Conservation (phyloP, 1,140 invertebrate species). For the Panagrolaimus sp. region DNA sequence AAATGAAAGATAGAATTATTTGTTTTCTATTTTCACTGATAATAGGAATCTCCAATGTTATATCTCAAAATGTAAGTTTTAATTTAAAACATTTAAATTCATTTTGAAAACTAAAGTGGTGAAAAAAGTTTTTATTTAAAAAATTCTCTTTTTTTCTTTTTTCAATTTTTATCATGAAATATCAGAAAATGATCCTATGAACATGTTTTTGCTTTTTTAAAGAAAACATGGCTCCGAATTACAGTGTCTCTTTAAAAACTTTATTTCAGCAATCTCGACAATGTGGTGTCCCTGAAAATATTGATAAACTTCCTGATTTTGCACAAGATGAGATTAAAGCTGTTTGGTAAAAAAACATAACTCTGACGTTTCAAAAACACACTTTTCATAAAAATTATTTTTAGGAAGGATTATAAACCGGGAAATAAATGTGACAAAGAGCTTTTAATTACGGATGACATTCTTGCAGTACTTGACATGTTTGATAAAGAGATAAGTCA, state of each 20-base stretch:
- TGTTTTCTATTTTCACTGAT: no score
- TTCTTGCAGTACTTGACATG: conserved; percentile 50
- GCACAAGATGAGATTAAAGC: conserved; percentile 49
- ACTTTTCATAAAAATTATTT: not conserved
- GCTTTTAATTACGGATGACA: conserved; percentile 49
- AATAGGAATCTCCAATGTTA: no score
- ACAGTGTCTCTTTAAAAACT: no score
- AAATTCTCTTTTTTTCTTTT: not conserved
- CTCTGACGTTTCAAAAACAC: no score
- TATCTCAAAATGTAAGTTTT: no score
- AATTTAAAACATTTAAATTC: no score
- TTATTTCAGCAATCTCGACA: conserved; percentile 23
- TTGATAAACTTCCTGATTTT: conserved; percentile 45
- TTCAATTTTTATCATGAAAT: not conserved
- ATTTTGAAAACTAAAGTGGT: no score
- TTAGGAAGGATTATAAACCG: conserved; percentile 48
- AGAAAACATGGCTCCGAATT: no score
- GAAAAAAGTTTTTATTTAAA: not conserved
- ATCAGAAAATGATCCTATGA: no score
- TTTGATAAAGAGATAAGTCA: conserved; percentile 30
- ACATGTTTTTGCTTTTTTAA: no score
- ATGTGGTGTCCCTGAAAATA: conserved; percentile 44
- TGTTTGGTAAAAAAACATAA: conserved; percentile 35
- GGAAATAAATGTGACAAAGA: conserved; percentile 47
- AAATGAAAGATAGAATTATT: no score